phyloP scores from a whole-genome alignment of 1,140 invertebrate species.

The Prorops nasuta region DNA sequence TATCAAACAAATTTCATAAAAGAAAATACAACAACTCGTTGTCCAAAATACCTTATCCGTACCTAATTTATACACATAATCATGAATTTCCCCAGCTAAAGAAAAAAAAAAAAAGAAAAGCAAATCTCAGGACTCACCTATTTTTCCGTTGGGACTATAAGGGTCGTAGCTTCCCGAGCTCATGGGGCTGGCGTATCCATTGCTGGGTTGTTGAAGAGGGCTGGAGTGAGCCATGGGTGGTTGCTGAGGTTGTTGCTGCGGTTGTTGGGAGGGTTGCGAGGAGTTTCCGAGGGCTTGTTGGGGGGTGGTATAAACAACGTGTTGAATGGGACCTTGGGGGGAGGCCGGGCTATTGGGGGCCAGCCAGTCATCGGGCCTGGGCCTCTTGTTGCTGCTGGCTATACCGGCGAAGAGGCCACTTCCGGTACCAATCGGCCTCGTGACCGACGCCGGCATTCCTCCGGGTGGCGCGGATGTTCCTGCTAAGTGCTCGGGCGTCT shows the following conservation, averaged over 20 bases:
- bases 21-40: too few species aligned
- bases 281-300: conserved; percentile 39
- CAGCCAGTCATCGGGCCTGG: conserved; percentile 63
- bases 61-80: too few species aligned
- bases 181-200: conserved; percentile 80
- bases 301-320: conserved; percentile 43
- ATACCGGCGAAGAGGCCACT: conserved; percentile 39
- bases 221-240: conserved; percentile 45
- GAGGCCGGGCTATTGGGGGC: conserved; percentile 60
- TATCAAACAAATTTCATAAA: too few species aligned
- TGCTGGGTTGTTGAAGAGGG: conserved; percentile 61
- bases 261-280: not conserved
- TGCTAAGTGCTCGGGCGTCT: conserved; percentile 40
- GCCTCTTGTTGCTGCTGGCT: conserved; percentile 40
- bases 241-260: conserved; percentile 29
- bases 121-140: conserved; percentile 63
- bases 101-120: too few species aligned
- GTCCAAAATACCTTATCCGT: too few species aligned
- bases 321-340: conserved; percentile 56
- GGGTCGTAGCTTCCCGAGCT: conserved; percentile 81
- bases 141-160: conserved; percentile 82
- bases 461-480: conserved; percentile 37
- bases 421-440: conserved; percentile 28
- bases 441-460: conserved; percentile 24
- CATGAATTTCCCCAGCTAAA: too few species aligned